Base-by-base conservation (phyloP, 2,888 invertebrate species). In the Carterocephalus palaemon region DNA sequence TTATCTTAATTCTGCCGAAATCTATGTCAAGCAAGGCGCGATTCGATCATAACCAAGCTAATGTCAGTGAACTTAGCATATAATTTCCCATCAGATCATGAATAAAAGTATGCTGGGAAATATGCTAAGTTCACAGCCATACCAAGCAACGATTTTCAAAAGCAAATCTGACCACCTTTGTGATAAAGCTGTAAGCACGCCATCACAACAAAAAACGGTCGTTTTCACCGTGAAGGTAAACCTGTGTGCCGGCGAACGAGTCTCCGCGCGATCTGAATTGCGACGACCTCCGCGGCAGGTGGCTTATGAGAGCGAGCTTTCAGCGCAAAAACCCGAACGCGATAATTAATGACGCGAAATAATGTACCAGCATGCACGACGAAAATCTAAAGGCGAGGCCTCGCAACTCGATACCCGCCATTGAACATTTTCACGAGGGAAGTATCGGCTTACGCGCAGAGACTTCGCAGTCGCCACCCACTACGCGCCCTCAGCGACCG, bases 281-380 rank as follows among this genome's bases (percentile, higher is more conserved):
- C 77, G 57, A 54, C 66, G 67, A 65, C 70, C 67, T 63, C 64
- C 60, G 54, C 70, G 73, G 77, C 86, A 83, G 86, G 86, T 84
- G 84, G 80, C 77, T 67, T 78, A 75, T 70, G 75, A 66, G 73
- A 64, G 62, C 60, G n/a, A n/a, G n/a, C 56, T 62, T 66, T 66
- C 62, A 66, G 57, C 58, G 66, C 63, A 73, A 77, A 82, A 75
- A 68, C 62, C 64, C 61, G 65, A 67, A 75, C 68, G 76, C 71
- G 74, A 85, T 86, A 87, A 85, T 86, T 86, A 84, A 78, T 75
- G 83, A 80, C 74, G 82, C 78, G 83, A 78, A 80, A 85, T 84
- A 86, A 86, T 85, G 84, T 69, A 75, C 86, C 82, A 73, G 82
- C 82, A 84, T 82, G 68, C 74, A 70, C 78, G 73, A 71, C 84